Evolutionary conservation across 2,888 invertebrate species (phyloP), one percentile per base, ranked within the genome.

Genomic region (Zygothrica quintamaculata): DNA sequence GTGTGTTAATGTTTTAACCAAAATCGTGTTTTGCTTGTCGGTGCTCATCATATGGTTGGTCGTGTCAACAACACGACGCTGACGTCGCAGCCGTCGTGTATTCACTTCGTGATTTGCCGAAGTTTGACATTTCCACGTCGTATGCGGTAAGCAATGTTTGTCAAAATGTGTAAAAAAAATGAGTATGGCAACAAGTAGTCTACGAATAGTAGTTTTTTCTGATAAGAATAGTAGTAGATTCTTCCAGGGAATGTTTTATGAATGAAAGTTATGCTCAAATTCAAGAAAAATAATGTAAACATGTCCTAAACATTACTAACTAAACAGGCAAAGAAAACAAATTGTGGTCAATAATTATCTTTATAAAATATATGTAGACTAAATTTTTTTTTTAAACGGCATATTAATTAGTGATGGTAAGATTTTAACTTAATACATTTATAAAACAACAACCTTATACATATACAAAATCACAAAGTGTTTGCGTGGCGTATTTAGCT

Each of bases 41-140:
- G 37, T 47, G 39, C 55, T 43, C 44, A 52, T 67, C 59, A 62
- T 73, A 65, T 60, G 61, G 50, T 56, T 36, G 50, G 46, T 55
- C 71, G 65, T 12, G 52, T 52, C 61, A 52, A 65, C 52, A 59
- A 60, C 60, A 31, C 76, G 72, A 67, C 60, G 65, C 33, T 59
- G 60, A 67, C 65, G 64, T 71, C 47, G 80, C 62, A 53, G 44
- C 42, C 72, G 59, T 65, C 78, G 78, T 56, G 57, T 16, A 47
- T 13, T 9, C 25, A 40, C 55, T 59, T 84, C 84, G 84, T n/a
- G 51, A 57, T 9, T 26, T 16, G 33, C 74, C 82, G 82, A 84
- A 84, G 87, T 84, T 77, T 87, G 88, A 84, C 82, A 39, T 82
- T 85, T 81, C 86, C 82, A 84, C 82, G 82, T 84, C 62, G 84